Conservation (phyloP, 2,113 vertebrate species). For the Redunca redunca region DNA sequence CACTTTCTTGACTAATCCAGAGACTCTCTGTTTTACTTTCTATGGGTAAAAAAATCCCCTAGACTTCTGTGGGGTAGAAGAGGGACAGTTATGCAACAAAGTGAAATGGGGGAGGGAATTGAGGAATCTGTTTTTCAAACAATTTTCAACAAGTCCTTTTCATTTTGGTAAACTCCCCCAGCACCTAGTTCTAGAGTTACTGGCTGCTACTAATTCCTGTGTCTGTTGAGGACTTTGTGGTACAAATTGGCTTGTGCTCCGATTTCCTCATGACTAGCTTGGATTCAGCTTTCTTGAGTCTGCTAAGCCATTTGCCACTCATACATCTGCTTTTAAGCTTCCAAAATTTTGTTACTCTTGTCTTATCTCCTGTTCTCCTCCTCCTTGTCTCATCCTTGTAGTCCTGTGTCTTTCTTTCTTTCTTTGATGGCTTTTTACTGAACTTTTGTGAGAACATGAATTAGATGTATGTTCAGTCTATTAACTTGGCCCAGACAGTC, state of each 20-base stretch:
- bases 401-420: neutral
- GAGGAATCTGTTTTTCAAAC: neutral
- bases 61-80: neutral
- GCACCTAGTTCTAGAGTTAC: neutral
- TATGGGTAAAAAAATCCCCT: neutral
- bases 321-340: conserved; percentile 1
- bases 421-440: neutral
- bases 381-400: neutral
- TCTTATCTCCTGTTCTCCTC: neutral
- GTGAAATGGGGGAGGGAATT: neutral
- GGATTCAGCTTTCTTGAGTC: neutral
- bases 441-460: neutral
- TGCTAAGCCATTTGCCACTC: neutral
- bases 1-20: neutral
- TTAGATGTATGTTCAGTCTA: neutral
- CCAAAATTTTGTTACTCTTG: neutral
- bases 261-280: neutral
- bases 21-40: neutral
- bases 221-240: neutral
- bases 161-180: neutral
- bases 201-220: neutral
- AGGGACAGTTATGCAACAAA: neutral
- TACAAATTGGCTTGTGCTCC: neutral
- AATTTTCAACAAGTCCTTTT: neutral
- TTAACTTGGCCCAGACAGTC: neutral